phyloP scores from a whole-genome alignment of 2,888 invertebrate species.

The Cloeon dipterum region DNA sequence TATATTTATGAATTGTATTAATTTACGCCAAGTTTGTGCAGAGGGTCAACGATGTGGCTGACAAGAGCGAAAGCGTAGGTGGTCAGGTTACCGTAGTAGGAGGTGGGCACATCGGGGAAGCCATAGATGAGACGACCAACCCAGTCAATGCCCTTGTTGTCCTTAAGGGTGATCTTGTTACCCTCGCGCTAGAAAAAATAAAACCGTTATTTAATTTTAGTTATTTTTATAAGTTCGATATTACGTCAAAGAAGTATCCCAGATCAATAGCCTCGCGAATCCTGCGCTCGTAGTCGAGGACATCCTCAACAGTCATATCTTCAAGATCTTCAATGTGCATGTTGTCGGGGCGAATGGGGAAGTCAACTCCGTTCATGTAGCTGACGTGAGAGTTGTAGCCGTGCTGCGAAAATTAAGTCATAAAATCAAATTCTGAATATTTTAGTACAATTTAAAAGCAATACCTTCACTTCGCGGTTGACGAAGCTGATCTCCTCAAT shows the following conservation, averaged over 20 bases:
- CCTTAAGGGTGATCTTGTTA: constrained; percentile 7
- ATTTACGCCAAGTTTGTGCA: constrained; percentile 11
- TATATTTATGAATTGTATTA: not conserved
- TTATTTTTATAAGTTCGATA: not conserved
- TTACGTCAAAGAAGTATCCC: constrained; percentile 19
- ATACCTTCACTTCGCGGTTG: constrained; percentile 11
- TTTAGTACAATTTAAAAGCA: too few relatives aligned
- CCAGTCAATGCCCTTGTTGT: constrained; percentile 8
- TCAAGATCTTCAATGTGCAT: constrained; percentile 20
- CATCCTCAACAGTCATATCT: constrained; percentile 18
- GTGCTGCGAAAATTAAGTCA: constrained; percentile 13
- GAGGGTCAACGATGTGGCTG: constrained; percentile 12
- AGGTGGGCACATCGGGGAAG: constrained; percentile 8
- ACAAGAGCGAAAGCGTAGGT: constrained; percentile 11
- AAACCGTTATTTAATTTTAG: not conserved
- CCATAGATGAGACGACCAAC: constrained; percentile 8
- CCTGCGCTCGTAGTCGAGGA: constrained; percentile 28
- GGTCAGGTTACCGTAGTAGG: constrained; percentile 12
- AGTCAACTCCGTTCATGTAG: constrained; percentile 33
- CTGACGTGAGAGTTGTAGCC: constrained; percentile 35
- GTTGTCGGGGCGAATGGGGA: constrained; percentile 27
- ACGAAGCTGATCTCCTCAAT: constrained; percentile 24
- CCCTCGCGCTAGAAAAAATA: constrained; percentile 4
- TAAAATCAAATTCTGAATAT: too few relatives aligned
- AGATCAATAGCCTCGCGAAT: constrained; percentile 32